Percentiles rank a stretch among this genome's conserved stretches.
These are phyloP conservation scores for Euglossa dilemma DNA, from an alignment of 1,140 invertebrate species.

Conservation along the genomic window DNA sequence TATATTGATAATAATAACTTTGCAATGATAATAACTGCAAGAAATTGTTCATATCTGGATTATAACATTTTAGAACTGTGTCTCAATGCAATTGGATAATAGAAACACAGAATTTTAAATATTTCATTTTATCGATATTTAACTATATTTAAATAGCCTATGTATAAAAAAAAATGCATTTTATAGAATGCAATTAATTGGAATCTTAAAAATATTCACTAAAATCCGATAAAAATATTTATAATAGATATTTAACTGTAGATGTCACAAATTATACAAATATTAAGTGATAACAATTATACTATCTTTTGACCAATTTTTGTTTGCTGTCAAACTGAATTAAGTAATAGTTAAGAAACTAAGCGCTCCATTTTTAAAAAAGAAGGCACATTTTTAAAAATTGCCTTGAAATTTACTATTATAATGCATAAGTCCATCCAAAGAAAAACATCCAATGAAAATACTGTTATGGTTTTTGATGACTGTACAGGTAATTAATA, in stretches of 20 bases:
- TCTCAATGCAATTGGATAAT: constrained; percentile 10
- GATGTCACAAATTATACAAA: constrained; percentile 42
- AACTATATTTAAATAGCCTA: constrained; percentile 13
- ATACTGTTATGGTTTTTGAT: constrained; percentile 41
- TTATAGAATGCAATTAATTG: constrained; percentile 9
- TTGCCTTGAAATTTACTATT: constrained; percentile 44
- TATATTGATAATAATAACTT: constrained; percentile 7
- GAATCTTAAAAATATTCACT: constrained; percentile 14
- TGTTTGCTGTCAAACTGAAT: constrained; percentile 44
- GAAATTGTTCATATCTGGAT: constrained; percentile 14
- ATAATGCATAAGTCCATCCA: constrained; percentile 61
- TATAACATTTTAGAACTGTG: not conserved
- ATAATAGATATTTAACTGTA: constrained; percentile 52
- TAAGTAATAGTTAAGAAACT: constrained; percentile 27
- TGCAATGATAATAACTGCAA: not conserved
- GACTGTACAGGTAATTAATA: constrained; percentile 48
- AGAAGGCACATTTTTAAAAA: constrained; percentile 38
- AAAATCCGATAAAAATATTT: constrained; percentile 23
- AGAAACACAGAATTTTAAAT: constrained; percentile 19
- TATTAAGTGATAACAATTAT: constrained; percentile 37
- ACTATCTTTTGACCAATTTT: constrained; percentile 48
- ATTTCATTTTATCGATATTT: constrained; percentile 8
- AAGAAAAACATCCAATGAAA: constrained; percentile 35
- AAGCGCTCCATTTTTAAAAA: constrained; percentile 32
- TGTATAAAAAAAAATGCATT: constrained; percentile 22